A percentile compares a stretch with the other conserved stretches of the same genome.
Evolutionary conservation across 2,113 vertebrate species (phyloP).

Genomic region (Mormyrus lacerda): DNA sequence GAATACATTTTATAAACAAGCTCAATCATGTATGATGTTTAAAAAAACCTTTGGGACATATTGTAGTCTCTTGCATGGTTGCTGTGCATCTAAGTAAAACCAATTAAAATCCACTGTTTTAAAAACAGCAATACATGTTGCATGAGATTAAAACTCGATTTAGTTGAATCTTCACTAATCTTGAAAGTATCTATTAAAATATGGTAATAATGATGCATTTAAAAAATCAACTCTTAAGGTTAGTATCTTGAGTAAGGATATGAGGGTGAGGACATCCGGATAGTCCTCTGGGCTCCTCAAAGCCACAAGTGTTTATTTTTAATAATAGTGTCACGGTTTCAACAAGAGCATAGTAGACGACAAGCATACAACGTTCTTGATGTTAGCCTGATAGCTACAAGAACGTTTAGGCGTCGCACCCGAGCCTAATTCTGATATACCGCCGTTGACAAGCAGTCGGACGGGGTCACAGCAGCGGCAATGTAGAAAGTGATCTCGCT

Average conservation of each 20-base stretch:
- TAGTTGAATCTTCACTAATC: background rate
- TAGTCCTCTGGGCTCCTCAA: background rate
- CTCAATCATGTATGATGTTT: background rate
- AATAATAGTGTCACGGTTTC: background rate
- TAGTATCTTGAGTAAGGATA: background rate
- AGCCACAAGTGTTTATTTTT: background rate
- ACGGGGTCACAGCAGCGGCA: background rate
- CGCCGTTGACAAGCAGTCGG: background rate
- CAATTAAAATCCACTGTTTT: background rate
- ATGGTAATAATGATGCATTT: background rate
- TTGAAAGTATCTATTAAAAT: background rate
- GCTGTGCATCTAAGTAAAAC: background rate
- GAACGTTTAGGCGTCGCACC: background rate
- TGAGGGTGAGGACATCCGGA: background rate
- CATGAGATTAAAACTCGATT: background rate
- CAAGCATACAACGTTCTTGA: background rate
- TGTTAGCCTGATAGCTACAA: background rate
- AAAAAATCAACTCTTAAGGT: background rate
- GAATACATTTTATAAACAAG: background rate
- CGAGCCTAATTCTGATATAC: too few species aligned
- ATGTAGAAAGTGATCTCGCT: background rate
- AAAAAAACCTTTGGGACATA: background rate
- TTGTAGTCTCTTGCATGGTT: background rate
- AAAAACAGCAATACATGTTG: background rate
- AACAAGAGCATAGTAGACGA: background rate